A percentile compares a stretch with the other conserved stretches of the same genome.
phyloP scores from a whole-genome alignment of 2,797 vertebrate species.

The Cyprinella venusta region DNA sequence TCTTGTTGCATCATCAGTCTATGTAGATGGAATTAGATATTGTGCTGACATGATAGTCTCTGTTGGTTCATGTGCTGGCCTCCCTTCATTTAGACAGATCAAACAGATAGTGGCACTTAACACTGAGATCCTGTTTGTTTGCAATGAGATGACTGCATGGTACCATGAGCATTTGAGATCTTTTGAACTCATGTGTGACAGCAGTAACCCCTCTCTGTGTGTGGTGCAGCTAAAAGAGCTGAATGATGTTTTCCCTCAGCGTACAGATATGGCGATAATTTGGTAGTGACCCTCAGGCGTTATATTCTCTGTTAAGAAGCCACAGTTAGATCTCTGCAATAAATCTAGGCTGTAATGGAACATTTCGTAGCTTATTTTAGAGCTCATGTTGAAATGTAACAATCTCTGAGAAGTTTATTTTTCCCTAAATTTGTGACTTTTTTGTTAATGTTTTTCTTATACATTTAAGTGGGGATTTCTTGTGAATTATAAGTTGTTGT shows the following conservation, averaged over 20 bases:
- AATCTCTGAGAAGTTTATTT: no score
- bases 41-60: slow-evolving; percentile 53
- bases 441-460: no score
- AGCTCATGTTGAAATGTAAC: no score
- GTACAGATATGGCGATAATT: no score
- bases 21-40: slow-evolving; percentile 49
- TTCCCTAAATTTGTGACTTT: no score
- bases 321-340: no score
- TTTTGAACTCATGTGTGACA: slow-evolving; percentile 30
- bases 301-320: no score
- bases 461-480: no score
- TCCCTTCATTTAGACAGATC: slow-evolving; percentile 56
- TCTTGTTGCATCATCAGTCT: slow-evolving; percentile 51
- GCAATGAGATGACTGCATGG: slow-evolving; percentile 48
- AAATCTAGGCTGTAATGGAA: no score
- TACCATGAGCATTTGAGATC: slow-evolving; percentile 48
- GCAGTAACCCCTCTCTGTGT: slow-evolving; percentile 37
- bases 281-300: no score
- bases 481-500: no score
- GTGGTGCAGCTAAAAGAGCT: slow-evolving; percentile 44
- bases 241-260: slow-evolving; percentile 10
- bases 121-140: slow-evolving; percentile 52
- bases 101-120: slow-evolving; percentile 53
- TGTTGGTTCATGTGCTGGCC: slow-evolving; percentile 53
- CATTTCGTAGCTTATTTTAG: no score